phyloP scores from a whole-genome alignment of 2,113 vertebrate species.

The Peromyscus polionotus region DNA sequence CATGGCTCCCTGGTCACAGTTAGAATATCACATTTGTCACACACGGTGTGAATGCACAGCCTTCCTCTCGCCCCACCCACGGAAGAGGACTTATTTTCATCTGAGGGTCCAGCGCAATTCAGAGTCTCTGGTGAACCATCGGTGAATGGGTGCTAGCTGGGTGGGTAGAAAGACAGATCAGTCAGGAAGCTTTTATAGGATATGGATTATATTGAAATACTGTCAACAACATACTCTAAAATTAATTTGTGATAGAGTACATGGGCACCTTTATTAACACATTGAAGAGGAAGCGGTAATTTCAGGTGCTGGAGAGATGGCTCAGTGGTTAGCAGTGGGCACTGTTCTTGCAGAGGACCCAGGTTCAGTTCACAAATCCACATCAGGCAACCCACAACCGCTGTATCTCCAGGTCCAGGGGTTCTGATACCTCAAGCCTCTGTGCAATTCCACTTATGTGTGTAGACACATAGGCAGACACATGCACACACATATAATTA shows the following conservation, averaged over 20 bases:
- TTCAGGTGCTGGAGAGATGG: not conserved
- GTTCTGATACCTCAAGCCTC: not conserved
- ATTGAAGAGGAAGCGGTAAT: not conserved
- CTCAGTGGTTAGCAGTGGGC: not conserved
- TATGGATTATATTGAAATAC: not conserved
- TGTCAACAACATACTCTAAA: slow-evolving; percentile 25
- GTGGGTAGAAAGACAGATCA: too few relatives aligned
- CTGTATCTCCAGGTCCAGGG: not conserved
- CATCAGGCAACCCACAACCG: not conserved
- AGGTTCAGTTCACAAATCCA: not conserved
- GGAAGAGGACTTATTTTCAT: not conserved
- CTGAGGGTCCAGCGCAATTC: not conserved
- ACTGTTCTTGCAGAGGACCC: not conserved
- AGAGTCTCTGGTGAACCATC: not conserved
- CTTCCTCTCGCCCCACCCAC: not conserved
- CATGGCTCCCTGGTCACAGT: not conserved
- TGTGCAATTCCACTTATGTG: not conserved
- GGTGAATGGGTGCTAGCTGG: too few relatives aligned
- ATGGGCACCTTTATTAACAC: not conserved
- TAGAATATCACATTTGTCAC: not conserved
- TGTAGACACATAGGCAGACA: not conserved
- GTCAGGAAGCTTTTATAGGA: not conserved
- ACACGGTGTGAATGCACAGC: not conserved
- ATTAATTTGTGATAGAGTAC: not conserved
- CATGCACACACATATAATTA: not conserved